phyloP scores from a whole-genome alignment of 2,888 invertebrate species.

The Ephialtes manifestator region DNA sequence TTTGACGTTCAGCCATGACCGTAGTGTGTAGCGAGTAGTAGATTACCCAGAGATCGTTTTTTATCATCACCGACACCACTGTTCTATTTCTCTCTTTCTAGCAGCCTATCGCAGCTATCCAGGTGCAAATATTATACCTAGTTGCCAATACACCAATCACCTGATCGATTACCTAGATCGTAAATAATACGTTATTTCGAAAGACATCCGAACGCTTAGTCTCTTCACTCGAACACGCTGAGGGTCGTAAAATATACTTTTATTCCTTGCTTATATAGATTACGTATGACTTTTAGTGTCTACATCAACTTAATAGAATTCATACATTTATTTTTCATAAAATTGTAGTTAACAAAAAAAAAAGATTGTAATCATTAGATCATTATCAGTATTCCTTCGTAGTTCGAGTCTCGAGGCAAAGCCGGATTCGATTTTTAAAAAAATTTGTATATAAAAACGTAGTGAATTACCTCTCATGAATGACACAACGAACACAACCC shows the following conservation, averaged over 20 bases:
- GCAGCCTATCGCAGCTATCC: slow-evolving; percentile 86
- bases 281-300: slow-evolving; percentile 2
- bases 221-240: slow-evolving; percentile 51
- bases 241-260: slow-evolving; percentile 28
- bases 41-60: slow-evolving; percentile 83
- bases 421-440: slow-evolving; percentile 72
- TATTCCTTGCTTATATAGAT: slow-evolving; percentile 33
- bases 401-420: slow-evolving; percentile 72
- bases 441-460: slow-evolving; percentile 69
- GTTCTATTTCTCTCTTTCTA: slow-evolving; percentile 86
- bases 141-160: slow-evolving; percentile 84
- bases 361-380: neutral
- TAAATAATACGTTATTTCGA: slow-evolving; percentile 69
- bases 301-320: neutral
- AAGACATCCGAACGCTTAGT: slow-evolving; percentile 53
- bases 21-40: slow-evolving; percentile 85
- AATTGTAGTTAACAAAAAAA: slow-evolving; percentile 19
- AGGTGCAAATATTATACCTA: slow-evolving; percentile 84
- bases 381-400: slow-evolving; percentile 44
- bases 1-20: slow-evolving; percentile 83
- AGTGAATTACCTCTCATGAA: slow-evolving; percentile 82
- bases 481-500: slow-evolving; percentile 85
- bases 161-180: slow-evolving; percentile 82
- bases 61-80: slow-evolving; percentile 85
- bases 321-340: slow-evolving; percentile 27